Percentiles rank a stretch among this genome's conserved stretches.
Conservation (phyloP, 2,888 invertebrate species). For the Drosophila maculinotata region DNA sequence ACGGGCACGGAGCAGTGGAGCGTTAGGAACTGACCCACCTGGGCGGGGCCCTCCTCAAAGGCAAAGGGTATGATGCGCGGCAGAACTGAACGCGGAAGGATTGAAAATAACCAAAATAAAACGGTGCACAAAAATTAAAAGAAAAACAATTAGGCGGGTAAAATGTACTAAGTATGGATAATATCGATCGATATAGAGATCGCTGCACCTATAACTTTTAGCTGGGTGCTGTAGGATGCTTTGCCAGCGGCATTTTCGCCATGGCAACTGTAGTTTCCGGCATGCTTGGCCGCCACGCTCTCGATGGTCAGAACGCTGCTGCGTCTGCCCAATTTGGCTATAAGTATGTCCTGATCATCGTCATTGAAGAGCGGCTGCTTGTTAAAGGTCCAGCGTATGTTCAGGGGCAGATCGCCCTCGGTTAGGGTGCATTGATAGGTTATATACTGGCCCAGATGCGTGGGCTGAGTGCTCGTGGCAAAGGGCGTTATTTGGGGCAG, state of each 20-base stretch:
- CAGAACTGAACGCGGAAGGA: slow-evolving; percentile 87
- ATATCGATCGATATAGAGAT: slow-evolving; percentile 12
- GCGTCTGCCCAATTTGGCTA: slow-evolving; percentile 88
- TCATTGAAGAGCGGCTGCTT: slow-evolving; percentile 82
- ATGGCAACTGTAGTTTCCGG: slow-evolving; percentile 91
- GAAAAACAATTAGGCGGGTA: slow-evolving; percentile 13
- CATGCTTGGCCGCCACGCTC: slow-evolving; percentile 88
- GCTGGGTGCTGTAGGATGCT: slow-evolving; percentile 88
- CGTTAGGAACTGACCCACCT: slow-evolving; percentile 89
- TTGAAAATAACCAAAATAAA: slow-evolving; percentile 33
- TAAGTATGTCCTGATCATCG: slow-evolving; percentile 85
- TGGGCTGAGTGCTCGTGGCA: slow-evolving; percentile 87
- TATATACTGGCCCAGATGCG: slow-evolving; percentile 87
- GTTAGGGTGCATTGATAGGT: slow-evolving; percentile 88
- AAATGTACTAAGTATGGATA: slow-evolving; percentile 28
- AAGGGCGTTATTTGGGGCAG: slow-evolving; percentile 86
- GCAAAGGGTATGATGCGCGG: slow-evolving; percentile 93
- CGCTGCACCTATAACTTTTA: slow-evolving; percentile 89
- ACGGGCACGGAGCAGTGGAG: slow-evolving; percentile 90
- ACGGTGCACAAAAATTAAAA: slow-evolving; percentile 33
- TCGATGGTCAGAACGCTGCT: slow-evolving; percentile 90
- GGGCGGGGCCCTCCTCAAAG: slow-evolving; percentile 91
- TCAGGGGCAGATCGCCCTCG: slow-evolving; percentile 89
- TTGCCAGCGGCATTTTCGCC: slow-evolving; percentile 91
- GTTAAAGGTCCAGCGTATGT: slow-evolving; percentile 88